Percentiles rank a stretch among this genome's conserved stretches.
These are phyloP conservation scores for Rhinogobio ventralis DNA, from an alignment of 2,797 vertebrate genomes.

Conservation along the genomic window DNA sequence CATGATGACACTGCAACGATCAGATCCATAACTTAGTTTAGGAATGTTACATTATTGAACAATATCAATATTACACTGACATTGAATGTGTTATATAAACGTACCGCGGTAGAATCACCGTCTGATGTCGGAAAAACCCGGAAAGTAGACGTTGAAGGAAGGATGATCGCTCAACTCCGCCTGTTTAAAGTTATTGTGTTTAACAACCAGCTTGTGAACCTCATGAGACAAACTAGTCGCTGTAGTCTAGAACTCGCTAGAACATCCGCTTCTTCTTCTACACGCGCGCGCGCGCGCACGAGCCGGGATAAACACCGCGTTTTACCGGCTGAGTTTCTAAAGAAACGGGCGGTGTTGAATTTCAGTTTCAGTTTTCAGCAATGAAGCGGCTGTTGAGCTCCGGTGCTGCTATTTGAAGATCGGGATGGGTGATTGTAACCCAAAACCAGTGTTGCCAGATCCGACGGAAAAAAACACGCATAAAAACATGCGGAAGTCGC, in stretches of 20 bases:
- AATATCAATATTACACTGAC: too few relatives aligned
- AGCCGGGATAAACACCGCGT: conserved; percentile 18
- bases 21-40: not conserved
- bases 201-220: not conserved
- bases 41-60: not conserved
- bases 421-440: conserved; percentile 15
- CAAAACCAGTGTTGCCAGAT: conserved; percentile 23
- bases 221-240: not conserved
- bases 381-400: not conserved
- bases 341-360: conserved; percentile 42
- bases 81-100: not conserved
- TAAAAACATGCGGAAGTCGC: not conserved
- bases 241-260: conserved; percentile 21
- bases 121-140: not conserved
- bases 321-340: conserved; percentile 22
- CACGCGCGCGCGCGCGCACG: not conserved
- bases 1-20: conserved; percentile 65
- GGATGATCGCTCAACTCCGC: not conserved
- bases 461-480: not conserved
- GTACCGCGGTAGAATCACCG: not conserved
- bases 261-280: not conserved
- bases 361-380: conserved; percentile 62
- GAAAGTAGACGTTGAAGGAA: conserved; percentile 7
- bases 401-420: conserved; percentile 50
- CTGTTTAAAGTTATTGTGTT: not conserved